A percentile compares a stretch with the other conserved stretches of the same genome.
These are phyloP conservation scores for Gymnothorax reevesii DNA, from an alignment of 2,797 vertebrate species.

Conservation along the genomic window DNA sequence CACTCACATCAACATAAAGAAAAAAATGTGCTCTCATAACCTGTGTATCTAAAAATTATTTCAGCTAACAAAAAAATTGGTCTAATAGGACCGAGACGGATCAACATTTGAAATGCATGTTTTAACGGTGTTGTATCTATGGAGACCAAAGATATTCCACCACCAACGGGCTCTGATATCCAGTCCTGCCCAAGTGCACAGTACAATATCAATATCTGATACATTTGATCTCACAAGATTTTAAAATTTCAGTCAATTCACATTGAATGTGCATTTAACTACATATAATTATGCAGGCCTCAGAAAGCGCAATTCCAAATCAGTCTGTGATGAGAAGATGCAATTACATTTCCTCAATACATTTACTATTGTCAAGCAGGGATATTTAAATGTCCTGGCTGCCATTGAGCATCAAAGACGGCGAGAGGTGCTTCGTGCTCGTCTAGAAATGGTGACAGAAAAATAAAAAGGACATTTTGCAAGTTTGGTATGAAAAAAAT, in stretches of 20 bases:
- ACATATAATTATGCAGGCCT: neutral
- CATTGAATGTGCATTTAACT: neutral
- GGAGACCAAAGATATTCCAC: neutral
- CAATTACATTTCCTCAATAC: neutral
- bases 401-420: slow-evolving; percentile 1
- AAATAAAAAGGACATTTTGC: neutral
- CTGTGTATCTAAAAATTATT: neutral
- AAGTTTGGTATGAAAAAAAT: neutral
- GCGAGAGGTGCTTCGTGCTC: neutral
- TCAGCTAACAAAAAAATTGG: too few relatives aligned
- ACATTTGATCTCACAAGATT: neutral
- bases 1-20: neutral
- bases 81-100: neutral
- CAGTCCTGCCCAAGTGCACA: neutral
- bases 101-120: neutral
- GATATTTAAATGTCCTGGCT: neutral
- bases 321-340: neutral
- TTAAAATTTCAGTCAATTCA: neutral
- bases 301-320: neutral
- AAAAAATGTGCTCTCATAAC: neutral
- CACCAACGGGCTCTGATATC: neutral
- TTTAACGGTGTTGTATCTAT: neutral
- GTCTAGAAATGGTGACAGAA: too few relatives aligned
- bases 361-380: too few relatives aligned
- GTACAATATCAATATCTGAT: neutral